phyloP scores from a whole-genome alignment of 2,113 vertebrate genomes.

The Origma solitaria region DNA sequence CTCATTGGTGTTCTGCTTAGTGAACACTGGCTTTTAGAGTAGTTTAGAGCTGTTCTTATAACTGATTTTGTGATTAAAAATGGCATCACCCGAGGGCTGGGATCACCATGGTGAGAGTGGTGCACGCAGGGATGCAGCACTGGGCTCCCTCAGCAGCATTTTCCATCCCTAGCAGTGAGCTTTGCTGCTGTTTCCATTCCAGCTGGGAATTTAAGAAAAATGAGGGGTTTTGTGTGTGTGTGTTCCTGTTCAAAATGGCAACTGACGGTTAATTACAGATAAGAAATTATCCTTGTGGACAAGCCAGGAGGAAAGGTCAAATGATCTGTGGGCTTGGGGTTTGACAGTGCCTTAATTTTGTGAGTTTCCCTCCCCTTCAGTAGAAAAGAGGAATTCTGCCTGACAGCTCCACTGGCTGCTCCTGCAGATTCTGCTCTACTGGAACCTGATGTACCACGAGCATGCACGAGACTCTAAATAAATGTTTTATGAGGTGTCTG shows the following conservation, averaged over 20 bases:
- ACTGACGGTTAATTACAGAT: neutral
- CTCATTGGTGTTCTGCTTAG: neutral
- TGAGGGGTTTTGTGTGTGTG: neutral
- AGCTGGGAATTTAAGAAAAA: neutral
- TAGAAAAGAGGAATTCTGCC: neutral
- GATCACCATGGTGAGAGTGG: neutral
- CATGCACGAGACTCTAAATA: neutral
- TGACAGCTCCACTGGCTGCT: neutral
- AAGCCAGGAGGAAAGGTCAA: neutral
- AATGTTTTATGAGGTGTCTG: neutral
- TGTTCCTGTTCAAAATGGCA: neutral
- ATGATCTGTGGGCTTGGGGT: neutral
- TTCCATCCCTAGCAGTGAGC: neutral
- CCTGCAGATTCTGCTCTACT: neutral
- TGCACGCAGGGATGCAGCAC: neutral
- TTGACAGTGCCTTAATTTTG: constrained; percentile 55
- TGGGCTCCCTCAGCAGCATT: neutral
- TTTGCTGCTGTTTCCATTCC: neutral
- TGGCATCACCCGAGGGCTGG: neutral
- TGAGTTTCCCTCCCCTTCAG: neutral
- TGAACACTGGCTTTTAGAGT: neutral
- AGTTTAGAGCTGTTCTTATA: neutral
- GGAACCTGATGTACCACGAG: neutral
- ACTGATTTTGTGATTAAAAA: neutral
- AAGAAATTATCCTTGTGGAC: neutral